Percentiles rank a stretch among this genome's conserved stretches.
phyloP scores from a whole-genome alignment of 2,797 vertebrate species.

The Rhincodon typus region DNA sequence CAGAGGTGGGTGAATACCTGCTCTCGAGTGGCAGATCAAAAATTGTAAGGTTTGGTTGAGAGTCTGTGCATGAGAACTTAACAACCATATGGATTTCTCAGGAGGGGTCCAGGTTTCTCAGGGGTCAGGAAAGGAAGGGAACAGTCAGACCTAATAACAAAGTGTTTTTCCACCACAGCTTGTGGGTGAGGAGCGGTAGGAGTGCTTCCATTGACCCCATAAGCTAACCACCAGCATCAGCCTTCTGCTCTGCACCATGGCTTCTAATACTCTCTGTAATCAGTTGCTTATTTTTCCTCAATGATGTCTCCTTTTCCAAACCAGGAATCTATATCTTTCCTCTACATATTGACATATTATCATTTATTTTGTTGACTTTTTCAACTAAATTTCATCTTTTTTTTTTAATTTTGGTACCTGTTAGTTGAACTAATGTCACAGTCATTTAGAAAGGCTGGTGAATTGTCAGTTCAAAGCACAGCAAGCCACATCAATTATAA shows the following conservation, averaged over 20 bases:
- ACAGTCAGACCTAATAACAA: no score
- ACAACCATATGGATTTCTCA: not conserved
- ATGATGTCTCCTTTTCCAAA: no score
- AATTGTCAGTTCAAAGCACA: not conserved
- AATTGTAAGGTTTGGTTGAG: not conserved
- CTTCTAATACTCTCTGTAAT: not conserved
- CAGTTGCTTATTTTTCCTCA: not conserved
- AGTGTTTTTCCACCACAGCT: no score
- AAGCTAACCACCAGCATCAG: no score
- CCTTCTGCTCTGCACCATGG: no score
- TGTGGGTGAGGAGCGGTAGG: no score
- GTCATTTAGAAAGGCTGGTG: not conserved
- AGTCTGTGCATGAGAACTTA: not conserved
- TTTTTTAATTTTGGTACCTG: not conserved
- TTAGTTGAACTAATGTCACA: no score
- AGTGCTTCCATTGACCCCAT: no score
- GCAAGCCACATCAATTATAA: not conserved
- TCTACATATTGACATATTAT: not conserved
- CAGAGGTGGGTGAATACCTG: not conserved
- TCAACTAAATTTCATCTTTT: not conserved
- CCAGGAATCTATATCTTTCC: no score
- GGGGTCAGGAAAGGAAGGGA: no score
- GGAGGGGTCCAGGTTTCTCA: no score
- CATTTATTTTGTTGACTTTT: not conserved
- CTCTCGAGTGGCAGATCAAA: not conserved